phyloP scores from a whole-genome alignment of 2,888 invertebrate genomes.

The Yponomeuta malinellus region DNA sequence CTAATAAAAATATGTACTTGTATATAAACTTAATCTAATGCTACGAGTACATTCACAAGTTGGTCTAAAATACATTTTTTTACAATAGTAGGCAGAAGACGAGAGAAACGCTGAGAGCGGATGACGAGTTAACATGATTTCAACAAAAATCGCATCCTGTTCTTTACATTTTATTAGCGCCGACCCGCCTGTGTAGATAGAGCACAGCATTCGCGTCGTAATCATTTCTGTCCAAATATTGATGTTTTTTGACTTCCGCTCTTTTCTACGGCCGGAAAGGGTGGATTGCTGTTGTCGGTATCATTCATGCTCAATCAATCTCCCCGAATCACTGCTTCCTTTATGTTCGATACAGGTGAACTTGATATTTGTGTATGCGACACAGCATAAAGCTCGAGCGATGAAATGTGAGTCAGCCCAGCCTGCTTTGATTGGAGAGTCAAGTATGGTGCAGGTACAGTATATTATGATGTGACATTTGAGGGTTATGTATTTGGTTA shows the following conservation, averaged over 20 bases:
- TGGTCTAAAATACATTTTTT: not conserved
- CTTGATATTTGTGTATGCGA: not conserved
- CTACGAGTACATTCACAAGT: not conserved
- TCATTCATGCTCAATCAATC: constrained; percentile 49
- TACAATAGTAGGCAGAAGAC: constrained; percentile 31
- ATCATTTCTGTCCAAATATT: constrained; percentile 73
- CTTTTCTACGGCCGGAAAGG: constrained; percentile 51
- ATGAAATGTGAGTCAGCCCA: not conserved
- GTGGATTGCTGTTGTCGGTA: constrained; percentile 45
- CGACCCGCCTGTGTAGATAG: constrained; percentile 26
- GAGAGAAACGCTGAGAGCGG: constrained; percentile 52
- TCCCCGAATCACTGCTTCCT: constrained; percentile 37
- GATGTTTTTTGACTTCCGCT: constrained; percentile 57
- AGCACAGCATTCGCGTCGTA: constrained; percentile 54
- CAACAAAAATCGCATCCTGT: constrained; percentile 69
- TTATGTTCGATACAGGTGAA: constrained; percentile 23
- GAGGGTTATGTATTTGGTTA: too few relatives aligned
- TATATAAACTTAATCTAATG: not conserved
- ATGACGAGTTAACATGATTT: constrained; percentile 56
- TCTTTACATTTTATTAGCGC: constrained; percentile 35
- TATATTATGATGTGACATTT: too few relatives aligned
- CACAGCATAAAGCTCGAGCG: not conserved
- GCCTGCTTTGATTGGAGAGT: not conserved
- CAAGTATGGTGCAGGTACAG: not conserved
- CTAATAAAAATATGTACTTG: too few relatives aligned